A percentile compares a stretch with the other conserved stretches of the same genome.
Evolutionary conservation across 2,888 invertebrate genomes (phyloP).

Genomic region (Parnassius orleans): DNA sequence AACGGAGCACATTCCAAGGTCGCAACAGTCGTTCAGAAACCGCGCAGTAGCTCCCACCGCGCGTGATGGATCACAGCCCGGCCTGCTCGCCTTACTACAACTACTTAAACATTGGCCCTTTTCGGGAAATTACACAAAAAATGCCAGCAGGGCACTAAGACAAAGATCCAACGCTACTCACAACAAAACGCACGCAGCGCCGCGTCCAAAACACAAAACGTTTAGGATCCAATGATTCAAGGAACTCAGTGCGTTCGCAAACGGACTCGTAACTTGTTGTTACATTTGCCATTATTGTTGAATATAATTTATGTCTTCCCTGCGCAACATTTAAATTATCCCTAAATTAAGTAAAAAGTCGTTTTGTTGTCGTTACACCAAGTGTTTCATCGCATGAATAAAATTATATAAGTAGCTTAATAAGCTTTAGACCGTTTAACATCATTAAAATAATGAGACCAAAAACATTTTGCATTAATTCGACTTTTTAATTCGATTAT

Average conservation of each 20-base stretch:
- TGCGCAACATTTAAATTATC: conserved; percentile 38
- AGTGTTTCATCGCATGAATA: too few species aligned
- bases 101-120: conserved; percentile 49
- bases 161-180: conserved; percentile 29
- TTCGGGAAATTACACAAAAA: conserved; percentile 25
- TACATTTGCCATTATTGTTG: conserved; percentile 41
- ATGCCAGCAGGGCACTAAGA: conserved; percentile 55
- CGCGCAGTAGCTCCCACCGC: conserved; percentile 67
- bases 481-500: too few species aligned
- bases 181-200: conserved; percentile 43
- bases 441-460: background rate
- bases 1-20: conserved; percentile 32
- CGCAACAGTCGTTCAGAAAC: conserved; percentile 38
- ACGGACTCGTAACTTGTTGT: conserved; percentile 35
- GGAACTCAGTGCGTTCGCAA: conserved; percentile 23
- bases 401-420: too few species aligned
- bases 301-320: conserved; percentile 52
- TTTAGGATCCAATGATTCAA: conserved; percentile 38
- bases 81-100: conserved; percentile 36
- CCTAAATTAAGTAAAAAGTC: too few species aligned
- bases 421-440: background rate
- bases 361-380: too few species aligned
- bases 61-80: conserved; percentile 53
- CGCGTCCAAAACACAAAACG: conserved; percentile 36
- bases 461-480: too few species aligned